Conservation (phyloP, 1,140 invertebrate species). For the Drosophila varians region DNA sequence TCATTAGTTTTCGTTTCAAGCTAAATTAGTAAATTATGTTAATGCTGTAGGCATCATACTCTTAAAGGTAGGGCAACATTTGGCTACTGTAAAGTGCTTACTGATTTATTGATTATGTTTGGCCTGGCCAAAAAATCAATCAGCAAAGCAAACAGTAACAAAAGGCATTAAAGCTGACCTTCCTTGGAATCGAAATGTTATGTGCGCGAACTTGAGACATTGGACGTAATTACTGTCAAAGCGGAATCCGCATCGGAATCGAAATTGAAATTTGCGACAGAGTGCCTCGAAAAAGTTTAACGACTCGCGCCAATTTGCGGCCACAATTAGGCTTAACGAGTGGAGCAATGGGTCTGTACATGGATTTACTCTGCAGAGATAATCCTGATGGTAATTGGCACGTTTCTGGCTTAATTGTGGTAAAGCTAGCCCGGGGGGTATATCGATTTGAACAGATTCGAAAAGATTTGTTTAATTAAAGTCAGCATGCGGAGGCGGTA, state of each 20-base stretch:
- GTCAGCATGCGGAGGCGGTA: not conserved
- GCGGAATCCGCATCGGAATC: slow-evolving; percentile 51
- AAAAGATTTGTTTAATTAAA: slow-evolving; percentile 35
- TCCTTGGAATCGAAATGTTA: slow-evolving; percentile 69
- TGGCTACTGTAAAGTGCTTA: slow-evolving; percentile 63
- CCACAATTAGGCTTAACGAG: slow-evolving; percentile 47
- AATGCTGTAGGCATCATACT: slow-evolving; percentile 6
- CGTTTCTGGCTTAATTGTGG: slow-evolving; percentile 31
- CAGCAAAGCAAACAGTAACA: slow-evolving; percentile 66
- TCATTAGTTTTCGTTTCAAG: not conserved
- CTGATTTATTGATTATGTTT: slow-evolving; percentile 55
- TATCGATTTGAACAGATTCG: slow-evolving; percentile 3
- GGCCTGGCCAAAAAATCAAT: slow-evolving; percentile 61
- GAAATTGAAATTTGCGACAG: slow-evolving; percentile 45
- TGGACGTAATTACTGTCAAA: slow-evolving; percentile 71
- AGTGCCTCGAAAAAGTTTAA: slow-evolving; percentile 61
- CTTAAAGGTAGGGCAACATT: slow-evolving; percentile 20
- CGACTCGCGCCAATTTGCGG: slow-evolving; percentile 44
- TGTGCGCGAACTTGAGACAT: slow-evolving; percentile 71
- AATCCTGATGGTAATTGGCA: slow-evolving; percentile 26
- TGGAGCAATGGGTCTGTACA: slow-evolving; percentile 30
- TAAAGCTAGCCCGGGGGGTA: slow-evolving; percentile 14
- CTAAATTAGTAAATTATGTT: too few species aligned
- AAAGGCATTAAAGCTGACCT: slow-evolving; percentile 64
- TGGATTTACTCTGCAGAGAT: slow-evolving; percentile 35